phyloP scores from a whole-genome alignment of 2,888 invertebrate genomes.

The Autographa pulchrina region DNA sequence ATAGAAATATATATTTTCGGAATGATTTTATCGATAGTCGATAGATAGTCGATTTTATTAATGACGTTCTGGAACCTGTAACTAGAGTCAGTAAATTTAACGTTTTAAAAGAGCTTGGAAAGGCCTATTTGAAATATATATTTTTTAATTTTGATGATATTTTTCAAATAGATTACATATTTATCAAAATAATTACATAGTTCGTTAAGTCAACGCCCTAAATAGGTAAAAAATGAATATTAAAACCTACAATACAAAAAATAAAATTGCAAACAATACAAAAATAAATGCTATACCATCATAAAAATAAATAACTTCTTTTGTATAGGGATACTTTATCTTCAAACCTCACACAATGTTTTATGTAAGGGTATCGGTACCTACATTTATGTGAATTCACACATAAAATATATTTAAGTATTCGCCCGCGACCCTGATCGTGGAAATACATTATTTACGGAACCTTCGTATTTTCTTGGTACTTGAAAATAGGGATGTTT shows the following conservation, averaged over 20 bases:
- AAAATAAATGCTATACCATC: conserved; percentile 55
- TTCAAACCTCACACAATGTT: conserved; percentile 54
- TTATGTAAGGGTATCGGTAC: conserved; percentile 42
- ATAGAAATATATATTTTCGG: too few relatives aligned
- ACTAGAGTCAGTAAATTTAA: too few relatives aligned
- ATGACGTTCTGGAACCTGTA: too few relatives aligned
- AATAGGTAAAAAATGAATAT: not conserved
- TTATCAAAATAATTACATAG: too few relatives aligned
- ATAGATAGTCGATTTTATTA: too few relatives aligned
- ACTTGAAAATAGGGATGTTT: not conserved
- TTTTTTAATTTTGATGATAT: too few relatives aligned
- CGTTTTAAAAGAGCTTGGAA: too few relatives aligned
- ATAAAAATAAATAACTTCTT: conserved; percentile 66
- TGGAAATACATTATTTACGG: conserved; percentile 23
- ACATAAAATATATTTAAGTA: conserved; percentile 52
- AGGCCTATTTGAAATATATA: too few relatives aligned
- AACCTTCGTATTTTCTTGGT: conserved; percentile 24
- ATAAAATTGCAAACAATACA: conserved; percentile 46
- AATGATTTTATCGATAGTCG: too few relatives aligned
- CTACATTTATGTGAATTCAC: conserved; percentile 42
- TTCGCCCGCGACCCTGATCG: conserved; percentile 22
- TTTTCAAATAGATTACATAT: too few relatives aligned
- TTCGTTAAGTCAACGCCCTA: not conserved
- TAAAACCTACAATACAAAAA: conserved; percentile 8
- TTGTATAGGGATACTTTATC: conserved; percentile 58